Conservation (phyloP, 2,888 invertebrate species). For the Nasonia oneida region DNA sequence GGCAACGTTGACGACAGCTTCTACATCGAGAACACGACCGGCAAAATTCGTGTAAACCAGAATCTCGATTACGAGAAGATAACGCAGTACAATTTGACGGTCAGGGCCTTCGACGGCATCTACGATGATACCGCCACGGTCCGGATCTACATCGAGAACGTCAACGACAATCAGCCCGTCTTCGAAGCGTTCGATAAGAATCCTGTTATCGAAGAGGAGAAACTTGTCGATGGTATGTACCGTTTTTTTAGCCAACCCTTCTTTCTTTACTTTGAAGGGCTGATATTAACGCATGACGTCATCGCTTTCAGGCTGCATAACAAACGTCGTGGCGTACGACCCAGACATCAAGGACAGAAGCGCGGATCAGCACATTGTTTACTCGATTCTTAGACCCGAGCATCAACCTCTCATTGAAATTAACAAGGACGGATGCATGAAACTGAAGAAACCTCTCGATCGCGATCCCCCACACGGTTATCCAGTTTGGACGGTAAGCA, state of each 20-base stretch:
- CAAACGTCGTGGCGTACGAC: conserved; percentile 87
- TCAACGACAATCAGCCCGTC: conserved; percentile 95
- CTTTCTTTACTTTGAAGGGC: neutral
- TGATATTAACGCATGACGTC: neutral
- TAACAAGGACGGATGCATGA: conserved; percentile 88
- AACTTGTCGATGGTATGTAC: conserved; percentile 71
- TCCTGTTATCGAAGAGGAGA: conserved; percentile 89
- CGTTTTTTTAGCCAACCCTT: neutral
- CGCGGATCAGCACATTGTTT: conserved; percentile 89
- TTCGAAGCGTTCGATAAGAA: conserved; percentile 87
- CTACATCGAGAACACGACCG: conserved; percentile 90
- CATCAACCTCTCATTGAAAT: conserved; percentile 87
- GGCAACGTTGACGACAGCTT: conserved; percentile 94
- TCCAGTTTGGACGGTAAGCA: conserved; percentile 84
- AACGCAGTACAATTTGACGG: conserved; percentile 91
- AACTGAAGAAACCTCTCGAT: conserved; percentile 88
- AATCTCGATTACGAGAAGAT: conserved; percentile 91
- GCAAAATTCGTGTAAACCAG: conserved; percentile 90
- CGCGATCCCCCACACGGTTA: conserved; percentile 94
- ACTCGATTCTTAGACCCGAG: conserved; percentile 86
- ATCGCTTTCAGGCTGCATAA: conserved; percentile 71
- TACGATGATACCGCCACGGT: conserved; percentile 92
- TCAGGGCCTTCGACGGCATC: conserved; percentile 91
- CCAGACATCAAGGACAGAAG: conserved; percentile 90
- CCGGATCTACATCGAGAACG: conserved; percentile 91